Conservation (phyloP, 2,888 invertebrate genomes). For the Ennomos quercinarius region DNA sequence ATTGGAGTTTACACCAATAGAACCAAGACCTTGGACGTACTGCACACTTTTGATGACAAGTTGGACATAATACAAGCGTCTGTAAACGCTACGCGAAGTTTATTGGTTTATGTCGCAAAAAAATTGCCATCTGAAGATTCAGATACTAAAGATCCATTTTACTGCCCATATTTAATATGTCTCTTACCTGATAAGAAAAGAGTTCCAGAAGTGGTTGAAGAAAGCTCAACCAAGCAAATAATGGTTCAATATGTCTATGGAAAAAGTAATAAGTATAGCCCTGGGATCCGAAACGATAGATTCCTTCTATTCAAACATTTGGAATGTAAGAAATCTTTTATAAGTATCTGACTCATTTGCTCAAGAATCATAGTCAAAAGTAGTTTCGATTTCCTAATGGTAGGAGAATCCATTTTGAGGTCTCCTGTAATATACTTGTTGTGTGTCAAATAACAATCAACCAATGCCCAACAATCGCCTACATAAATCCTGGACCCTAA, state of each 20-base stretch:
- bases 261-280: conserved; percentile 81
- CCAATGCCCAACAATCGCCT: too few relatives aligned
- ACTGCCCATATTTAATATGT: conserved; percentile 88
- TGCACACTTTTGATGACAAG: conserved; percentile 87
- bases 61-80: conserved; percentile 92
- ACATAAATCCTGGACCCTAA: too few relatives aligned
- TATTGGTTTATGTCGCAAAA: conserved; percentile 90
- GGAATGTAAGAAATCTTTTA: conserved; percentile 86
- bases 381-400: too few relatives aligned
- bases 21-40: conserved; percentile 84
- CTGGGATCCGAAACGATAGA: conserved; percentile 86
- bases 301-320: conserved; percentile 91
- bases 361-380: too few relatives aligned
- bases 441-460: too few relatives aligned
- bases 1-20: conserved; percentile 88
- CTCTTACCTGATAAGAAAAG: conserved; percentile 74
- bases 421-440: too few relatives aligned
- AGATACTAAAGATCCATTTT: conserved; percentile 73
- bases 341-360: too few relatives aligned
- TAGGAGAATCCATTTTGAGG: too few relatives aligned
- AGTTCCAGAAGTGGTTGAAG: conserved; percentile 71
- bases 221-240: conserved; percentile 88
- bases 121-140: conserved; percentile 62
- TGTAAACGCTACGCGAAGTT: conserved; percentile 88
- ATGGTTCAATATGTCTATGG: conserved; percentile 92